Percentiles rank a stretch among this genome's conserved stretches.
These are phyloP conservation scores for Oligia fasciuncula DNA, from an alignment of 2,888 invertebrate species.

Conservation along the genomic window DNA sequence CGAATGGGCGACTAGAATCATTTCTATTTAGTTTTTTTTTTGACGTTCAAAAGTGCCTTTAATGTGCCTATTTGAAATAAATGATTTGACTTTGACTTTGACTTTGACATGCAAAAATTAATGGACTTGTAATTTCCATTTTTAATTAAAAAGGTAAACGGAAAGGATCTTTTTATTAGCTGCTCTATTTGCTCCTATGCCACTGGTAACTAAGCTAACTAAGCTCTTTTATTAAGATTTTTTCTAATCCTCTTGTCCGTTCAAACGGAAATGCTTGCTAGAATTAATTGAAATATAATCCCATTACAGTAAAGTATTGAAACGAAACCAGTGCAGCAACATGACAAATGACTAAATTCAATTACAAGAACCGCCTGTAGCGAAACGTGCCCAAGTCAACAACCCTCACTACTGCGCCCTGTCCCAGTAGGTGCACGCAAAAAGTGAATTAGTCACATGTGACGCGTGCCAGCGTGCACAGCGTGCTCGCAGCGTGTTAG, in stretches of 20 bases:
- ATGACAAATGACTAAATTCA: slow-evolving; percentile 24
- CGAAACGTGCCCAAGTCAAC: slow-evolving; percentile 12
- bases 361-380: slow-evolving; percentile 7
- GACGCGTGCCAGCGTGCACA: slow-evolving; percentile 17
- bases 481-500: slow-evolving; percentile 23
- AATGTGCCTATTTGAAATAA: too few relatives aligned
- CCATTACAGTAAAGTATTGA: slow-evolving; percentile 1
- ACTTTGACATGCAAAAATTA: background rate
- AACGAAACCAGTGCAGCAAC: slow-evolving; percentile 12
- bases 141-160: slow-evolving; percentile 23
- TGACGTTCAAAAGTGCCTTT: too few relatives aligned
- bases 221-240: background rate
- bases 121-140: background rate
- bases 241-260: slow-evolving; percentile 1
- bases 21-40: too few relatives aligned
- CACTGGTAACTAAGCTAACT: background rate
- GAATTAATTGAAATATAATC: slow-evolving; percentile 16
- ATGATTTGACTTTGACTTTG: too few relatives aligned
- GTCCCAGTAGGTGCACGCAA: slow-evolving; percentile 46
- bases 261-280: background rate
- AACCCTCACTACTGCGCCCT: background rate
- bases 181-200: background rate
- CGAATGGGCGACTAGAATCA: too few relatives aligned
- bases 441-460: slow-evolving; percentile 45
- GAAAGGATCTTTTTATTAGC: slow-evolving; percentile 1